These are phyloP conservation scores for Strigops habroptila DNA, from an alignment of 2,113 vertebrate species.

Conservation along the genomic window DNA sequence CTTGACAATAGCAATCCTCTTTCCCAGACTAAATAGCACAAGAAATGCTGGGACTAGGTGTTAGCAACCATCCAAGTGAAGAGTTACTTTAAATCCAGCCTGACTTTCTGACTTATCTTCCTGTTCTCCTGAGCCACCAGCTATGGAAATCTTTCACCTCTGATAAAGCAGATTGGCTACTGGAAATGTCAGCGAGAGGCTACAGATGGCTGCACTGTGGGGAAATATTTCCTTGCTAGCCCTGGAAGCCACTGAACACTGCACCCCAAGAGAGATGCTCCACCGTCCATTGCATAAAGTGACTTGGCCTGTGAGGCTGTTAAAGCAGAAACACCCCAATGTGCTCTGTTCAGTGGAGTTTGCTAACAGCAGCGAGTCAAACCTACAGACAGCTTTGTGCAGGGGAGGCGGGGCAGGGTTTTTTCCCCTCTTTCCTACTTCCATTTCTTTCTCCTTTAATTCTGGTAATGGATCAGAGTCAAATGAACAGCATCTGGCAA, in stretches of 20 bases:
- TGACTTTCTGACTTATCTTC: conserved; percentile 34
- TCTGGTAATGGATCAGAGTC: conserved; percentile 64
- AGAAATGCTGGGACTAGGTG: background rate
- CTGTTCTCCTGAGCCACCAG: conserved; percentile 14
- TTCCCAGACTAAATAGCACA: background rate
- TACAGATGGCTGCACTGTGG: conserved; percentile 66
- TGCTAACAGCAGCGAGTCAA: background rate
- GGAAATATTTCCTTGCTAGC: conserved; percentile 50
- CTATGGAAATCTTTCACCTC: conserved; percentile 25
- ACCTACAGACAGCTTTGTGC: conserved; percentile 36
- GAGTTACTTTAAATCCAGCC: conserved; percentile 25
- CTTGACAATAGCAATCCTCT: background rate
- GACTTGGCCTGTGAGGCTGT: conserved; percentile 38
- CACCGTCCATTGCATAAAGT: conserved; percentile 56
- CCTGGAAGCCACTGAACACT: background rate
- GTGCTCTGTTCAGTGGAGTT: conserved; percentile 17
- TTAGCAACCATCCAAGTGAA: conserved; percentile 17
- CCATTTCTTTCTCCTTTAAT: conserved; percentile 21
- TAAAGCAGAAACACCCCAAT: conserved; percentile 39
- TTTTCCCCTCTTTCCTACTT: background rate
- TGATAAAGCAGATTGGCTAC: conserved; percentile 51
- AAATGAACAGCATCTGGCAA: conserved; percentile 73
- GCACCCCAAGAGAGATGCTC: conserved; percentile 52
- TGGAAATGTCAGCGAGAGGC: conserved; percentile 38
- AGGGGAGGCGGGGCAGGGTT: background rate